A percentile compares a stretch with the other conserved stretches of the same genome.
Evolutionary conservation across 2,797 vertebrate species (phyloP).

Genomic region (Darevskia mixta): DNA sequence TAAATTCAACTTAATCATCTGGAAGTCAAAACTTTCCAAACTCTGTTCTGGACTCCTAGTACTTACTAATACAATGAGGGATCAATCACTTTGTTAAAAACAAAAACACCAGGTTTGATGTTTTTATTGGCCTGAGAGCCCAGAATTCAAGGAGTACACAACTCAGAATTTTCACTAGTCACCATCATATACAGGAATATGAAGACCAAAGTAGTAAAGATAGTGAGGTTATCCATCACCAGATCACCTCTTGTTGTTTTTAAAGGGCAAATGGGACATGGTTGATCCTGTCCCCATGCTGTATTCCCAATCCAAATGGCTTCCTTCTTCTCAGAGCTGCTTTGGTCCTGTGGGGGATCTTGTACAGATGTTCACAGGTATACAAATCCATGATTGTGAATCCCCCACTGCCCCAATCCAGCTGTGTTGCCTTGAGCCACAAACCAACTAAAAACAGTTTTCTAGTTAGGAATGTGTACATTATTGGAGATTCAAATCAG

Average conservation of each 20-base stretch:
- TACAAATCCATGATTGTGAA: not conserved
- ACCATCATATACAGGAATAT: slow-evolving; percentile 44
- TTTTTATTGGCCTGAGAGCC: slow-evolving; percentile 49
- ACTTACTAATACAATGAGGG: slow-evolving; percentile 29
- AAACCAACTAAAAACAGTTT: not conserved
- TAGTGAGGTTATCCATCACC: not conserved
- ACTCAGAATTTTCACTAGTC: slow-evolving; percentile 40
- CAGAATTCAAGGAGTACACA: slow-evolving; percentile 56
- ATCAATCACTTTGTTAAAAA: slow-evolving; percentile 45
- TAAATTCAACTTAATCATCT: not conserved
- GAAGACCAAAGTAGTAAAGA: not conserved
- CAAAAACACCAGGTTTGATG: not conserved
- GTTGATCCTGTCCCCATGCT: too few relatives aligned
- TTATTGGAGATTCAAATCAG: not conserved
- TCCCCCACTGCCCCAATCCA: not conserved
- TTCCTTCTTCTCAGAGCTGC: not conserved
- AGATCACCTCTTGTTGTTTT: not conserved
- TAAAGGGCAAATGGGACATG: not conserved
- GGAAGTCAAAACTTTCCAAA: slow-evolving; percentile 5
- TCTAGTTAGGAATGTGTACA: not conserved
- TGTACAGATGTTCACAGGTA: not conserved
- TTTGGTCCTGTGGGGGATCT: not conserved
- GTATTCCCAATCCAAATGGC: not conserved
- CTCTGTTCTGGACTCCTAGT: not conserved
- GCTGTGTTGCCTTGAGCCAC: too few relatives aligned